Conservation (phyloP, 92 coral and sea anemone genomes). For the Zoanthus solanderi region DNA sequence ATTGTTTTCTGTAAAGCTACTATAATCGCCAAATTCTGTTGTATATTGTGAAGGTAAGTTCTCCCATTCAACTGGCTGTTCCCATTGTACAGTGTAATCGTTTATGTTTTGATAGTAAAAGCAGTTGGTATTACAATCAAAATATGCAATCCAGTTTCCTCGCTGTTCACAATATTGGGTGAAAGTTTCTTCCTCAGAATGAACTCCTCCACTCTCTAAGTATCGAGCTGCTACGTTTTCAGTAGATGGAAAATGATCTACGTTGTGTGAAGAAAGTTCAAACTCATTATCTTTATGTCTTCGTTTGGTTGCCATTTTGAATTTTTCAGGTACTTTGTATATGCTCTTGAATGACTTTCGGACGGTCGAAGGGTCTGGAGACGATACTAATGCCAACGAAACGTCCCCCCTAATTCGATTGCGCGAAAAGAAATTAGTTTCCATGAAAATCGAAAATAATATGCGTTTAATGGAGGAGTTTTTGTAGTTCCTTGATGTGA, state of each 20-base stretch:
- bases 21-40: constrained; percentile 41
- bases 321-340: constrained; percentile 32
- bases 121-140: constrained; percentile 77
- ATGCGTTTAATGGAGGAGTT: too few species aligned
- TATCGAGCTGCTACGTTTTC: neutral
- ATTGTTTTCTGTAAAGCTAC: neutral
- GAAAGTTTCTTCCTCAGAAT: neutral
- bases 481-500: neutral
- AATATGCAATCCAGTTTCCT: constrained; percentile 88
- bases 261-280: neutral
- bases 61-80: constrained; percentile 86
- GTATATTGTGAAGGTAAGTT: constrained; percentile 77
- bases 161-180: constrained; percentile 84
- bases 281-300: constrained; percentile 5
- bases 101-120: constrained; percentile 84
- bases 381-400: neutral
- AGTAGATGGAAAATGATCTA: neutral
- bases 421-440: neutral
- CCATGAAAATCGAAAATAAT: too few species aligned
- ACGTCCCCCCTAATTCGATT: neutral
- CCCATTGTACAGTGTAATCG: constrained; percentile 86
- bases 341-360: neutral
- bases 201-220: neutral
- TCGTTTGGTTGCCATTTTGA: constrained; percentile 84
- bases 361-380: neutral